These are phyloP conservation scores for Sebastes melanostomus DNA, from an alignment of 2,797 vertebrate species.

Conservation along the genomic window DNA sequence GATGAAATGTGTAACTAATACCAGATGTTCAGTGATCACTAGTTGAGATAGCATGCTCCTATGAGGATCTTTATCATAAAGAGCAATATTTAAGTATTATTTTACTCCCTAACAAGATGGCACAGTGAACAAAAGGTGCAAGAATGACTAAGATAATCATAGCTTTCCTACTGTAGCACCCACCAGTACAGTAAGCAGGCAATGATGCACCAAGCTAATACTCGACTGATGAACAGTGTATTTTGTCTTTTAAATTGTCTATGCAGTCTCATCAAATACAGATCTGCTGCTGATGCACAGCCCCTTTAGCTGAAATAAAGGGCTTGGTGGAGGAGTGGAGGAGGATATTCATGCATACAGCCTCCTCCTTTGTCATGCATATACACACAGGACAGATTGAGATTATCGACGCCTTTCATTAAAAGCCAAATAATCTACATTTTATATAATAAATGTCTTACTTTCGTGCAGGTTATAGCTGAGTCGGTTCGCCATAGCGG, in stretches of 20 bases:
- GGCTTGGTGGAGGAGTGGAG: neutral
- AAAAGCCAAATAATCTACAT: neutral
- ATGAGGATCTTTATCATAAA: neutral
- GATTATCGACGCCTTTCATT: neutral
- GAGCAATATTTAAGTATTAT: neutral
- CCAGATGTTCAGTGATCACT: conserved; percentile 37
- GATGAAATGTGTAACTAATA: conserved; percentile 61
- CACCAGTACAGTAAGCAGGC: neutral
- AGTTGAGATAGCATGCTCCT: neutral
- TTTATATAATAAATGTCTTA: conserved; percentile 17
- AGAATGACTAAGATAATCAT: neutral
- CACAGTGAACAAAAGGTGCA: neutral
- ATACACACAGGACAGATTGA: neutral
- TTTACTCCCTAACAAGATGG: neutral
- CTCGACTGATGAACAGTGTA: neutral
- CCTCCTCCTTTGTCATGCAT: conserved; percentile 20
- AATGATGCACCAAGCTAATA: conserved; percentile 13
- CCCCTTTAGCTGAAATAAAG: neutral
- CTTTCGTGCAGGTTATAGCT: neutral
- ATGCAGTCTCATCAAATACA: neutral
- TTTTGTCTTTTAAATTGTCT: neutral
- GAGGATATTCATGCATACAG: neutral
- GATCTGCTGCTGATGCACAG: neutral
- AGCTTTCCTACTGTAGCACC: neutral
- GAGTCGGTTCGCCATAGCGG: conserved; percentile 30